Conservation (phyloP, 2,113 vertebrate genomes). For the Megalops atlanticus region DNA sequence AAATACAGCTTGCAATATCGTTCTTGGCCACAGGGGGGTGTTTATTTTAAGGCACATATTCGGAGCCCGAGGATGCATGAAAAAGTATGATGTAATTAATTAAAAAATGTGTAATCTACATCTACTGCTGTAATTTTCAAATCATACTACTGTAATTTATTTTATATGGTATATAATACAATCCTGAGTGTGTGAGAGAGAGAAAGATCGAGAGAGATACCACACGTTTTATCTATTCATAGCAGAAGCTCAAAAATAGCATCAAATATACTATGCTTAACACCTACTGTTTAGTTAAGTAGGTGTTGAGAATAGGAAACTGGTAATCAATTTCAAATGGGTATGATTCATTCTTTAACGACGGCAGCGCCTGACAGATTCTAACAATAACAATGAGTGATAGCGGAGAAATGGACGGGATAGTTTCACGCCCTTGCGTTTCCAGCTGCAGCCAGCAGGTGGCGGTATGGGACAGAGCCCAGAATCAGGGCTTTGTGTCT, state of each 20-base stretch:
- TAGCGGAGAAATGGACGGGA: background rate
- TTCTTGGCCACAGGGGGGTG: constrained; percentile 33
- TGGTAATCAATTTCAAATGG: background rate
- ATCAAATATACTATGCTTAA: constrained; percentile 10
- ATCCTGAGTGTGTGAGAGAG: too few species aligned
- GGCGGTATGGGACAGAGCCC: background rate
- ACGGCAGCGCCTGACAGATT: background rate
- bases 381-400: background rate
- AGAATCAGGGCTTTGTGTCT: background rate
- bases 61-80: constrained; percentile 13
- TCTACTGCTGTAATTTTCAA: background rate
- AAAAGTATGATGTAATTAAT: constrained; percentile 56
- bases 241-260: too few species aligned
- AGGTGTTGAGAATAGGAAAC: too few species aligned
- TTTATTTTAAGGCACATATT: constrained; percentile 12
- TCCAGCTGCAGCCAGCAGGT: constrained; percentile 12
- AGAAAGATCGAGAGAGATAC: too few species aligned
- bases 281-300: too few species aligned
- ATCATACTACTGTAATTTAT: constrained; percentile 14
- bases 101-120: constrained; percentile 36
- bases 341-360: background rate
- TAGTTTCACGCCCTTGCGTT: constrained; percentile 14
- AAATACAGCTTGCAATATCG: constrained; percentile 21
- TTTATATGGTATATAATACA: too few species aligned
- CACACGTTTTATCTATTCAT: too few species aligned